Conservation (phyloP, 2,113 vertebrate genomes). For the Upupa epops region DNA sequence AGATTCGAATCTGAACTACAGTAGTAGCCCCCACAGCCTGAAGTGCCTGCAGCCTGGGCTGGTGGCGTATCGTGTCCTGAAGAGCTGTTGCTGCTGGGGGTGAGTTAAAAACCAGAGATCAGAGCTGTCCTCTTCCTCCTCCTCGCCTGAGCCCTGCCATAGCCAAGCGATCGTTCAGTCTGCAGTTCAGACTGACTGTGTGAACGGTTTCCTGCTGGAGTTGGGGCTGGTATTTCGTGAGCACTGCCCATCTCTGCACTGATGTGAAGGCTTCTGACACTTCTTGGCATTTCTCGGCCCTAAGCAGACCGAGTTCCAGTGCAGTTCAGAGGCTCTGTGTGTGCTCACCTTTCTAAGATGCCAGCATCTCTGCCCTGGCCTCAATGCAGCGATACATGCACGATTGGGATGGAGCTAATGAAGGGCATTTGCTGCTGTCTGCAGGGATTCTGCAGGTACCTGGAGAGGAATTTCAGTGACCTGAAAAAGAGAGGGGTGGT, state of each 20-base stretch:
- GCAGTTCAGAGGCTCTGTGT: neutral
- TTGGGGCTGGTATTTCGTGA: neutral
- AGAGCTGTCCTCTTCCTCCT: neutral
- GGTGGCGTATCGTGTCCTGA: neutral
- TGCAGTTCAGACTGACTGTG: fast-evolving
- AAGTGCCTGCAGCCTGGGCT: neutral
- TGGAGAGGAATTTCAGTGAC: constrained; percentile 85
- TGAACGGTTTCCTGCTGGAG: neutral
- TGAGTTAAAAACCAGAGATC: neutral
- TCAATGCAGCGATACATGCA: neutral
- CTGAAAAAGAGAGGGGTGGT: constrained; percentile 89
- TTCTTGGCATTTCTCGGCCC: neutral
- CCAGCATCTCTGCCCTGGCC: neutral
- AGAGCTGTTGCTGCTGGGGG: neutral
- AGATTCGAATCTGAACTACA: too few species aligned
- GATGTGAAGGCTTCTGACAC: neutral
- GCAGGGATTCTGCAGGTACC: constrained; percentile 91
- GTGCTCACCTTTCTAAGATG: neutral
- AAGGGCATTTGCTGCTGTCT: neutral
- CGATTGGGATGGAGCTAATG: neutral
- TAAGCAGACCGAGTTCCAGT: neutral
- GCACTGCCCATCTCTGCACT: neutral
- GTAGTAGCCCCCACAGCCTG: fast-evolving
- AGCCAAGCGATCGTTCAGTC: neutral
- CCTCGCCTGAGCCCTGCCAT: neutral